Evolutionary conservation across 2,797 vertebrate genomes (phyloP).

Genomic region (Tauraco hartlaubi): DNA sequence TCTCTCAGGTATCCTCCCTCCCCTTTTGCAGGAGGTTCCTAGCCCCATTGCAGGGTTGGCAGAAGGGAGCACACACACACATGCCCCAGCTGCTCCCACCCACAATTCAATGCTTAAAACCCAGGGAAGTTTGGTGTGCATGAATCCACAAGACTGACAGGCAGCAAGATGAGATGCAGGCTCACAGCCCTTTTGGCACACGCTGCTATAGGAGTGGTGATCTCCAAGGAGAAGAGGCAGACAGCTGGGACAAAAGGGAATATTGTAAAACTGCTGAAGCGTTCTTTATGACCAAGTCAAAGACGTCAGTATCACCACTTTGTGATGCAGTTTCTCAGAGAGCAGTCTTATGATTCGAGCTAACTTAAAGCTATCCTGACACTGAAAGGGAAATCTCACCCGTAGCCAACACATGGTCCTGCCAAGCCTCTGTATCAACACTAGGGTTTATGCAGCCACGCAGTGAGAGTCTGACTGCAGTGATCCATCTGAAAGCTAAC

Average conservation of each 20-base stretch:
- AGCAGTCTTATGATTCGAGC: not conserved
- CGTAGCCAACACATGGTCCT: not conserved
- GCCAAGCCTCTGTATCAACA: not conserved
- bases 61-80: not conserved
- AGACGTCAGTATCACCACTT: not conserved
- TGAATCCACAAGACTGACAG: not conserved
- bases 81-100: not conserved
- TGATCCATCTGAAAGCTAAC: not conserved
- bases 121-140: not conserved
- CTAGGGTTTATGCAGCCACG: not conserved
- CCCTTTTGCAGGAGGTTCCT: slow-evolving; percentile 10
- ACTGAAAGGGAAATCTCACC: not conserved
- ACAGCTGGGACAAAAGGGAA: not conserved
- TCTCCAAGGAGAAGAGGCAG: not conserved
- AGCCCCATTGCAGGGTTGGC: not conserved
- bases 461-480: not conserved
- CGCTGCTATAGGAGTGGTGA: not conserved
- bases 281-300: not conserved
- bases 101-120: not conserved
- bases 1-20: slow-evolving; percentile 15
- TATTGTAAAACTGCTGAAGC: not conserved
- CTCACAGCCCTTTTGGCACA: not conserved
- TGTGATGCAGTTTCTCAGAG: not conserved
- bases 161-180: not conserved
- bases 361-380: not conserved